Evolutionary conservation across 2,888 invertebrate species (phyloP), one percentile per base, ranked within the genome.

Genomic region (Melangyna quadrimaculata): DNA sequence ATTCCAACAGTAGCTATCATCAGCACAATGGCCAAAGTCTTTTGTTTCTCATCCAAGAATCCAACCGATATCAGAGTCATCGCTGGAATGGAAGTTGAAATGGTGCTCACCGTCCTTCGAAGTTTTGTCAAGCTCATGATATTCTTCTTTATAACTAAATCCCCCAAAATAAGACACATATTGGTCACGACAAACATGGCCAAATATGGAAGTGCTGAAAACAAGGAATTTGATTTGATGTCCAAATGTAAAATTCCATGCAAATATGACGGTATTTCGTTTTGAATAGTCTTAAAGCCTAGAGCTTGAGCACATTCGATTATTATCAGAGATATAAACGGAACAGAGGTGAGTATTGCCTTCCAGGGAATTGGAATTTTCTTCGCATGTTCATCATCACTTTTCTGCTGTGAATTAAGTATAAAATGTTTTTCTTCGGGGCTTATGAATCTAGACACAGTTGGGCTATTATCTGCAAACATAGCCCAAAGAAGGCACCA

Each of bases 251-350:
- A 91, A 0, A 95, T 93, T 63, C 93, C 92, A 65, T 93, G 93
- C 93, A 95, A 93, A 88, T 95, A 96, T 0, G 93, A 94, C 0
- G 95, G 95, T 87, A 95, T 94, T 90, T 95, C 94, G 0, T 95
- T 95, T 88, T 95, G 92, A 2, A 96, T 91, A 0, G 94, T 95
- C 93, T 94, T 95, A 89, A 94, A 94, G 0, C 95, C 95, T 95
- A 95, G 95, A 88, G 94, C 94, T 87, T 95, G 94, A 0, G 94
- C 94, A 93, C 88, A 95, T 95, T 0, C 93, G 0, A 93, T 94
- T 0, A 94, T 90, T 0, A 93, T 89, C 0, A 90, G 55, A 0
- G 90, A 88, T 93, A 94, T 94, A 90, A 95, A 93, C 0, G 95
- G 95, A 0, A 93, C 88, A 0, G 95, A 95, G 0, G 93, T 94